Evolutionary conservation across 1,140 invertebrate genomes (phyloP), one percentile per base, ranked within the genome.

Genomic region (Adelges cooleyi): DNA sequence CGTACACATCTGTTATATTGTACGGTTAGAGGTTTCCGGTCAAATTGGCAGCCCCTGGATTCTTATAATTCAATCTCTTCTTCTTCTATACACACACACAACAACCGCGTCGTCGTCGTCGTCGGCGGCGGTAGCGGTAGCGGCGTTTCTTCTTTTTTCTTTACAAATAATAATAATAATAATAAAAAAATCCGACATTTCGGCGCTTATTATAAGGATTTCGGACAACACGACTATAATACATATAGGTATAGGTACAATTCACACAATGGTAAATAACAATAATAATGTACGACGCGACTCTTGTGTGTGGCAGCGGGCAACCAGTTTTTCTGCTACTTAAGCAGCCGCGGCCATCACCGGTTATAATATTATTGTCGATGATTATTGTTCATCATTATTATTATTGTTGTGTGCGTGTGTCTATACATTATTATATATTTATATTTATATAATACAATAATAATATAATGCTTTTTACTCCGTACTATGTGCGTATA

Each of bases 301-400:
- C 56, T 42, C 56, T 46, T 46, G 56, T 62, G 56, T 62, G 29
- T 33, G 56, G 56, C 56, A 25, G 50, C 50, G 23, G 42, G 56
- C n/a, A n/a, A 62, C 56, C 56, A 62, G 56, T 62, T 62, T 62
- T 62, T 62, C 56, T 62, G 56, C 56, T 62, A 62, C 56, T 62
- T 62, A 62, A 62, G 40, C 56, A 62, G 56, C 53, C 53, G n/a
- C 29, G 11, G 11, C 29, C 29, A 33, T n/a, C n/a, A n/a, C n/a
- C 5, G 11, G 29, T 33, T 46, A 42, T 62, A 42, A 27, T 44
- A 59, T 59, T 59, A 62, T 46, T 62, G 42, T 62, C 42, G 54
- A 46, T 59, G 40, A 59, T 59, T 59, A 59, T 59, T 59, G 38
- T 59, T 59, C 53, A 17, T 59, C 38, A 59, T 62, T 62, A 62